Evolutionary conservation across 2,797 vertebrate species (phyloP), one percentile per base, ranked within the genome.

Genomic region (Argyrosomus regius): DNA sequence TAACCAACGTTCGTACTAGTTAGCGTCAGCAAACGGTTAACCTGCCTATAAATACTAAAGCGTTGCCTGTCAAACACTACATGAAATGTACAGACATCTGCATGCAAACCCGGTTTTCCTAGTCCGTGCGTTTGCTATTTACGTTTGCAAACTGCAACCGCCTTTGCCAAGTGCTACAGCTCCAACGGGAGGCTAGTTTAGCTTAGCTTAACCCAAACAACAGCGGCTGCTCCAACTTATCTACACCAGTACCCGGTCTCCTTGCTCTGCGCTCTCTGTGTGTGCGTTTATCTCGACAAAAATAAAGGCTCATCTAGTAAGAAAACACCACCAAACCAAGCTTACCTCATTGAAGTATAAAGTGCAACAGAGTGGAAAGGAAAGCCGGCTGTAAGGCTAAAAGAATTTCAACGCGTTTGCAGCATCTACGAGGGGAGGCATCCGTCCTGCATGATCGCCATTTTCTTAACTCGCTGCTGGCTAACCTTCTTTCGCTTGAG

Each of bases 401-500:
- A 86, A 92, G 83, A 93, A 93, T 89, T 92, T 96, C 94, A 96
- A 94, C 91, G 94, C 93, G 88, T 96, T 94, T 94, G 96, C 95
- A 96, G 95, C 96, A 94, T 96, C 95, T 95, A 95, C 95, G 95
- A 96, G 93, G 91, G 96, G 93, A 95, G 93, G 95, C 95, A 94
- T 95, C 95, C 94, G 96, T 96, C 95, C 96, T 96, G 96, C 96
- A 93, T 94, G 94, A 90, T 96, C 96, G 97, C 97, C 97, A 97
- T 97, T 97, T 97, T 94, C 91, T 97, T 95, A 93, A 90, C 93
- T 96, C 95, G 93, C 96, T 94, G 85, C 86, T 91, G 78, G 75
- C 83, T 84, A 89, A 88, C 89, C 80, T 90, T 85, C 72, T 89
- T 77, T 90, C 76, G 86, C 70, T 89, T 57, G 72, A 76, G 89